Evolutionary conservation across 2,888 invertebrate species (phyloP), one percentile per base, ranked within the genome.

Genomic region (Ganaspis brasiliensis): DNA sequence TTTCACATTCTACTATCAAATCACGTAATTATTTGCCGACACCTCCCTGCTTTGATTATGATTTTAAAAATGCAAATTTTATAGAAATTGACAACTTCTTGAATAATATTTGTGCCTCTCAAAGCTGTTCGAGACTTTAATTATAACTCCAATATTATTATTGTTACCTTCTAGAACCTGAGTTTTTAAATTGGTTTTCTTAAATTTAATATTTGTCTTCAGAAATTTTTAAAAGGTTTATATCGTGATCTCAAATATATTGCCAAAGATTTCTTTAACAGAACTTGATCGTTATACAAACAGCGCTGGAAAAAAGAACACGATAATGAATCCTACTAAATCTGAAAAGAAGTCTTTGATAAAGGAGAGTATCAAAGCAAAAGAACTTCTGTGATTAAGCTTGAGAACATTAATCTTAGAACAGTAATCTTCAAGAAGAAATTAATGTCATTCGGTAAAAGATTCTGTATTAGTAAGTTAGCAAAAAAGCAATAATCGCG

Each of bases 321-420:
- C n/a, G 14, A 63, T 63, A 63, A 63, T 63, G 63, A 63, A 63
- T 12, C 14, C 21, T 10, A 21, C 19, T 63, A 40, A 37, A 4
- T 40, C 40, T 61, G 21, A 21, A 40, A 63, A 21, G 37, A 14
- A 37, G 63, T 14, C 21, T 63, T 40, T 40, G n/a, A 63, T 63
- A 37, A 37, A 63, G 21, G 19, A 35, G 24, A 21, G 0, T 21
- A 40, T 63, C 40, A 40, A 37, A 21, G 63, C 14, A 37, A 61
- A 35, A 61, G 63, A 40, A 63, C 63, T 63, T 63, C 40, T 40
- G n/a, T 21, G 63, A 37, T 63, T 40, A 63, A 63, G 37, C 37
- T 21, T 19, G 14, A 19, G 61, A 61, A 10, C 26, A 59, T 59
- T 59, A 59, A 59, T 59, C 59, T 14, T 16, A 16, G 2, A 37